Evolutionary conservation across 2,888 invertebrate genomes (phyloP), one percentile per base, ranked within the genome.

Genomic region (Pycnomerus fuliginosus): DNA sequence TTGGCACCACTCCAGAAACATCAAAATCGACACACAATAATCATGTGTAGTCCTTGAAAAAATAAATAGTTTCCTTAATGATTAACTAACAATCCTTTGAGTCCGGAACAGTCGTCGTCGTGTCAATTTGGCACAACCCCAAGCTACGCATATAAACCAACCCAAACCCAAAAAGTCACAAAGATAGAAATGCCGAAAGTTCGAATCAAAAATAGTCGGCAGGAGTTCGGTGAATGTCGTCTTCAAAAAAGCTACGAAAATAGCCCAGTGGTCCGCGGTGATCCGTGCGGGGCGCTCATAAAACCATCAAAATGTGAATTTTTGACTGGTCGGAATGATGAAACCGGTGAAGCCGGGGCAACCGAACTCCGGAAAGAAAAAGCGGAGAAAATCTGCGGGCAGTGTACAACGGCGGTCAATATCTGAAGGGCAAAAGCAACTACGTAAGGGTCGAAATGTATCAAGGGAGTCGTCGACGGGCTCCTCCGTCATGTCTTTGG

Each of bases 401-500:
- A 20, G 20, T 8, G 8, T 8, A 4, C 46, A 48, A 16, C 43
- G 77, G 56, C 79, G 85, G 67, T 85, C 85, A 70, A 77, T 80
- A 62, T 84, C 85, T 56, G 84, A 84, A 71, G 85, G 85, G 59
- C 79, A 80, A 40, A 71, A 78, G 65, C 69, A 78, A 62, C 77
- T 78, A 61, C 35, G 55, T 11, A 81, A 78, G 64, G 77, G 78
- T 50, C 77, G 83, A 62, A 78, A 82, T 66, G 83, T 84, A 40
- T 85, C 87, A 48, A 79, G 86, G 62, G 82, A 84, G 66, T 82
- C 85, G 67, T 82, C 84, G 53, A 80, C 84, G 60, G 80, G 76
- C 41, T 76, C 77, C 51, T 76, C 84, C 58, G 80, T 78, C 58
- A 56, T 58, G 51, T 82, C 88, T 46, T 78, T 87, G 64, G 90